These are phyloP conservation scores for Pangasius sanitwongsei DNA, from an alignment of 2,797 vertebrate species.

Conservation along the genomic window DNA sequence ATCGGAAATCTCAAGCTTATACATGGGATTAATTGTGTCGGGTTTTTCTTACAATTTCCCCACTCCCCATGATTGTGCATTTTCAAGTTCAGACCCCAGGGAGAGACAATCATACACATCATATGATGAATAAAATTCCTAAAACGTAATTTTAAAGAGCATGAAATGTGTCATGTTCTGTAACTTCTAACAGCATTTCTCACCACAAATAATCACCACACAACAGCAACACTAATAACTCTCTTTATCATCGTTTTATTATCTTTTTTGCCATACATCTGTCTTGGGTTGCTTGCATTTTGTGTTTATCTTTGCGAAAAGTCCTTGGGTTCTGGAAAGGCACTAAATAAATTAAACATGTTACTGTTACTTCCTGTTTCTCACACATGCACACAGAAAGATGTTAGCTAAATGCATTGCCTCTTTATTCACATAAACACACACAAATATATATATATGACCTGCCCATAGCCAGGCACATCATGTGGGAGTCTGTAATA, in stretches of 20 bases:
- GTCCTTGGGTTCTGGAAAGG: background rate
- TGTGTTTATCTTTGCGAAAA: background rate
- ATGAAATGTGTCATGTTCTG: background rate
- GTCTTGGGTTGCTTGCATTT: background rate
- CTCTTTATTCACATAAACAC: background rate
- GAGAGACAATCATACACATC: background rate
- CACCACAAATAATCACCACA: background rate
- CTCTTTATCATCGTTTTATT: background rate
- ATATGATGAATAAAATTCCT: background rate
- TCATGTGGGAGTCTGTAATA: slow-evolving; percentile 7
- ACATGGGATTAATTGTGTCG: background rate
- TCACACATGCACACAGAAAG: background rate
- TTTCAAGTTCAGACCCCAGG: background rate
- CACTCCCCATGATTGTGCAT: background rate
- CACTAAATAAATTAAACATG: background rate
- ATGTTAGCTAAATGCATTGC: background rate
- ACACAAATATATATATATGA: background rate
- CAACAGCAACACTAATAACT: background rate
- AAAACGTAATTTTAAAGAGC: background rate
- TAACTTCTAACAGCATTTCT: background rate
- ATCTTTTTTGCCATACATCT: background rate
- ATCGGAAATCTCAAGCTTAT: background rate
- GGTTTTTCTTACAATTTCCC: background rate
- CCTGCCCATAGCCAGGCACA: background rate
- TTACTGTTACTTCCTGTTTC: background rate